Base-by-base conservation (phyloP, 1,140 invertebrate genomes). In the Meteorus sp. region DNA sequence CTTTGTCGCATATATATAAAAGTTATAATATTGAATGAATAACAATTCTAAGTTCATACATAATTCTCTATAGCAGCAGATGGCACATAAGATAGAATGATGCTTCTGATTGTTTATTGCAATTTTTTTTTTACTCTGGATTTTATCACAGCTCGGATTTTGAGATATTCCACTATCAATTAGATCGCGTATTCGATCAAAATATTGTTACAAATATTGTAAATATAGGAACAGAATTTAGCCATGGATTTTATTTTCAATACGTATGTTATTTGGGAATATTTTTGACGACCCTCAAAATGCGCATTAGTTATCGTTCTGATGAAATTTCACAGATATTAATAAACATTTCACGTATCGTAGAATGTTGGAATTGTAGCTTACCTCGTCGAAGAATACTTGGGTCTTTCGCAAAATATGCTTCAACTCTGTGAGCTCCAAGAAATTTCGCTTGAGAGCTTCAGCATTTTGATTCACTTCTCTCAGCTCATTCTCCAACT, bases 381-480 rank as follows among this genome's bases (percentile, higher is more conserved):
- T 86, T 86, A 98, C 96, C 89, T 98, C 95, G 67, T 96, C 92
- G 75, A 99, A 99, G 81, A 99, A 99, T 33, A 90, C 89, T 85
- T 99, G 95, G 17, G 97, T 98, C 80, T 98, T 98, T 62, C 90
- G 85, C 47, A 99, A 82, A 66, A 98, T 97, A 73, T 98, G 94
- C 74, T 96, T 97, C 47, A 98, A 81, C 77, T 99, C 97, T 0
- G 94, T 97, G 27, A 99, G 81, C 80, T 99, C 97, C 52, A 98
- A 82, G 71, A 91, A 98, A 72, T 99, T 99, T 64, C 93, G 88
- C 75, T 98, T 98, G 50, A 99, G 81, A 5, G 95, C 93, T 74
- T 98, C 96, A 0, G 95, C 94, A 81, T 99, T 99, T 66, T 94
- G 93, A 75, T 98, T 99, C 0, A 99, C 94, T 80, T 97, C 95